Conservation (phyloP, 2,888 invertebrate species). For the Aricia artaxerxes region DNA sequence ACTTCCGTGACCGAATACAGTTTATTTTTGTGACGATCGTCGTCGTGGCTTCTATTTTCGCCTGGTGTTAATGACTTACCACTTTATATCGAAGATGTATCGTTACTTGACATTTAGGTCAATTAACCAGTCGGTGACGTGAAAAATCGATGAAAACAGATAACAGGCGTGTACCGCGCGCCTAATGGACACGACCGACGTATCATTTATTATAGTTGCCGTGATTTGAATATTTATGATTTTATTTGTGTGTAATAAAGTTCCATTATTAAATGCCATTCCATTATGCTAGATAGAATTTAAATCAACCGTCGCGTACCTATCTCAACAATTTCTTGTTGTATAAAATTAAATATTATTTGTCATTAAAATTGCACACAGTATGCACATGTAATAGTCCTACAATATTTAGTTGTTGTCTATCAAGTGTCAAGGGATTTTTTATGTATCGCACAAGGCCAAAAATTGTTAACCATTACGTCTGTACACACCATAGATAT, state of each 20-base stretch:
- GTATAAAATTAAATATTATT: too few relatives aligned
- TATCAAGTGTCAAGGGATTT: too few relatives aligned
- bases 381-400: too few relatives aligned
- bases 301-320: not conserved
- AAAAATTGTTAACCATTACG: too few relatives aligned
- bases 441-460: too few relatives aligned
- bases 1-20: slow-evolving; percentile 55
- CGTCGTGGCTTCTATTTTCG: slow-evolving; percentile 58
- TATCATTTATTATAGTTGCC: not conserved
- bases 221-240: not conserved
- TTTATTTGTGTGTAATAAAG: not conserved
- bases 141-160: slow-evolving; percentile 14
- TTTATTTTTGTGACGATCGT: slow-evolving; percentile 49
- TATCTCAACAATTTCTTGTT: not conserved
- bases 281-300: not conserved
- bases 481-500: too few relatives aligned
- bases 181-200: not conserved
- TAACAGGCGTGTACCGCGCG: slow-evolving; percentile 4
- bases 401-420: too few relatives aligned
- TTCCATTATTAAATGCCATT: too few relatives aligned
- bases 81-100: slow-evolving; percentile 43
- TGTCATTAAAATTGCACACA: too few relatives aligned
- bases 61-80: slow-evolving; percentile 67
- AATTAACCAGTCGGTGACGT: slow-evolving; percentile 53
- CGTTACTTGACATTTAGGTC: slow-evolving; percentile 68